phyloP scores from a whole-genome alignment of 2,888 invertebrate genomes.

The Protophormia terraenovae region DNA sequence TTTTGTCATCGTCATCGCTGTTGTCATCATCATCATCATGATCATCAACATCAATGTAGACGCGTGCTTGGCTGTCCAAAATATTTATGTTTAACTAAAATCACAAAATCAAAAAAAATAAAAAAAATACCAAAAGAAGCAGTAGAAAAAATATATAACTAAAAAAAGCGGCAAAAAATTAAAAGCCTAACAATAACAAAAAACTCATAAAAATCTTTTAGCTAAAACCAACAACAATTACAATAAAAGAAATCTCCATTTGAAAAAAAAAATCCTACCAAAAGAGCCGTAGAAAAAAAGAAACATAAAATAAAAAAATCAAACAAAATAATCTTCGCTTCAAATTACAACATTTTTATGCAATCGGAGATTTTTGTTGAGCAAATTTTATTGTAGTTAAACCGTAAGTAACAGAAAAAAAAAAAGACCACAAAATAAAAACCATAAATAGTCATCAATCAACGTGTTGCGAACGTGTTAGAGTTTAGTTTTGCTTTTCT shows the following conservation, averaged over 20 bases:
- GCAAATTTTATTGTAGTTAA: not conserved
- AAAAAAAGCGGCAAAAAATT: conserved; percentile 31
- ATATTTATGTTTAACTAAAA: conserved; percentile 47
- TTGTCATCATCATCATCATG: conserved; percentile 16
- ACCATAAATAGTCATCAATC: conserved; percentile 5
- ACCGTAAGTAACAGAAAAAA: not conserved
- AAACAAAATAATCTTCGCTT: conserved; percentile 29
- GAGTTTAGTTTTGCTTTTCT: not conserved
- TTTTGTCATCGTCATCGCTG: conserved; percentile 3
- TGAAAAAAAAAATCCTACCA: not conserved
- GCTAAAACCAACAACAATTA: no score
- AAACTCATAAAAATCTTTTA: no score
- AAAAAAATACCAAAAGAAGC: not conserved
- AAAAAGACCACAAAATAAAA: not conserved
- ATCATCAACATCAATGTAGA: conserved; percentile 39
- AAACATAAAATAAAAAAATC: not conserved
- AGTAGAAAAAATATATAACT: no score
- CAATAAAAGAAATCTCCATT: not conserved
- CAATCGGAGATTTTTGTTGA: conserved; percentile 5
- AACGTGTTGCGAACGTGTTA: conserved; percentile 1
- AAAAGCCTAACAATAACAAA: conserved; percentile 12
- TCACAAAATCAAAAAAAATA: conserved; percentile 6
- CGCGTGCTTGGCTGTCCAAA: conserved; percentile 54
- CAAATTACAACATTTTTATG: conserved; percentile 44
- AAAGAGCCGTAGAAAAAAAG: not conserved